Evolutionary conservation across 2,113 vertebrate species (phyloP).

Genomic region (Cottus gobio): DNA sequence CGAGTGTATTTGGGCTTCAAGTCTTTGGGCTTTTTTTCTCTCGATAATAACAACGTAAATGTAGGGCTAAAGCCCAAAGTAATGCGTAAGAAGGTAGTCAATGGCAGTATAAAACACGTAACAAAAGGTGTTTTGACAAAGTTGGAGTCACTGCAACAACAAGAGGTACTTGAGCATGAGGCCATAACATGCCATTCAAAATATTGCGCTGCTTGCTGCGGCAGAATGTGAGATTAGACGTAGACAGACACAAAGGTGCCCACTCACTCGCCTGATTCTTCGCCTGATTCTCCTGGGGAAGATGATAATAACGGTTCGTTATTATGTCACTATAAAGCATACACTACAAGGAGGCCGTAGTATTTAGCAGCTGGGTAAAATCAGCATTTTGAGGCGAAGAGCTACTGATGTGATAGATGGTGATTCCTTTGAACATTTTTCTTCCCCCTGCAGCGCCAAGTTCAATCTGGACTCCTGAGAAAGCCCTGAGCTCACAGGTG

Average conservation of each 20-base stretch:
- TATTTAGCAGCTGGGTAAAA: slow-evolving; percentile 30
- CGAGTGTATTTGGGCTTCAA: too few relatives aligned
- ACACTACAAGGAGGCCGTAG: neutral
- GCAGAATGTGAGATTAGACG: neutral
- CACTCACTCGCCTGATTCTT: neutral
- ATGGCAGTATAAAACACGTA: neutral
- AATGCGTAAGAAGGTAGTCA: too few relatives aligned
- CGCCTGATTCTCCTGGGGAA: neutral
- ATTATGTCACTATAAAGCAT: slow-evolving; percentile 7
- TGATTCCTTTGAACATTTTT: slow-evolving; percentile 16
- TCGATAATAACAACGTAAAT: too few relatives aligned
- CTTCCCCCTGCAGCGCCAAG: neutral
- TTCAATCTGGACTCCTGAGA: slow-evolving; percentile 17
- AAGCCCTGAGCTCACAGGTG: neutral
- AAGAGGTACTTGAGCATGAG: too few relatives aligned
- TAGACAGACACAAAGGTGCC: neutral
- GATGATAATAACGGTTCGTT: neutral
- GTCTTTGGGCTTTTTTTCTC: too few relatives aligned
- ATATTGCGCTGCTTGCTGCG: too few relatives aligned
- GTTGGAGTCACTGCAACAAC: neutral
- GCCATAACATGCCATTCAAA: too few relatives aligned
- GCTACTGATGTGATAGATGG: neutral
- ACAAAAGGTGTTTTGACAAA: neutral
- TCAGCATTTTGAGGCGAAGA: slow-evolving; percentile 17
- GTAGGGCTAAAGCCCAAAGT: too few relatives aligned